Conservation (phyloP, 2,888 invertebrate genomes). For the Aricia artaxerxes region DNA sequence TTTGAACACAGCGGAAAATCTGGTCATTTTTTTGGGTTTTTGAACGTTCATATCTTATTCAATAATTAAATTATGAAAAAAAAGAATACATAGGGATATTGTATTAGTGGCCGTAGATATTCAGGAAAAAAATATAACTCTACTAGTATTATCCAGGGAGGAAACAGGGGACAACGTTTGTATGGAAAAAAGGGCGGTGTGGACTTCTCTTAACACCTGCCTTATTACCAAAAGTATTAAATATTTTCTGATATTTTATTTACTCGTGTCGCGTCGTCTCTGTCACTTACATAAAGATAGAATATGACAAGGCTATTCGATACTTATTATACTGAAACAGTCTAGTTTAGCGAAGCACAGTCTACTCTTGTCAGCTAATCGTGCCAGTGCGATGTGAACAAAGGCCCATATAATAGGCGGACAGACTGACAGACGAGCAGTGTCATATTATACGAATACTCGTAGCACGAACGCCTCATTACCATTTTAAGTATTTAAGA, state of each 20-base stretch:
- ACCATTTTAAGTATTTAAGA: not conserved
- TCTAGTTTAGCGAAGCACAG: not conserved
- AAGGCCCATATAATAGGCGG: not conserved
- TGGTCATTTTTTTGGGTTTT: too few relatives aligned
- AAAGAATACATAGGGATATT: too few relatives aligned
- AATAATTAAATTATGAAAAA: too few relatives aligned
- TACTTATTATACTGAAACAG: not conserved
- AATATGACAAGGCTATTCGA: not conserved
- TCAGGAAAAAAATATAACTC: too few relatives aligned
- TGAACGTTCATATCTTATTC: too few relatives aligned
- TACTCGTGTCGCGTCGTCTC: not conserved
- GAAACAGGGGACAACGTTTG: too few relatives aligned
- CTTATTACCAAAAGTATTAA: not conserved
- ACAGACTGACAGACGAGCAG: not conserved
- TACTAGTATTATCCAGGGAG: too few relatives aligned
- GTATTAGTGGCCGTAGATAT: too few relatives aligned
- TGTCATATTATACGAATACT: not conserved
- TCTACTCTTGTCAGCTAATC: not conserved
- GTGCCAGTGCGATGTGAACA: not conserved
- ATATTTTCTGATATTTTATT: not conserved
- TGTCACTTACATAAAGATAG: not conserved
- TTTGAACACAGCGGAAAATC: too few relatives aligned
- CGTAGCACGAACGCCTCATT: not conserved
- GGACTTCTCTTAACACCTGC: too few relatives aligned
- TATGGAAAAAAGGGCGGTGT: too few relatives aligned